These are phyloP conservation scores for Naja naja DNA, from an alignment of 2,113 vertebrate genomes.

Conservation along the genomic window DNA sequence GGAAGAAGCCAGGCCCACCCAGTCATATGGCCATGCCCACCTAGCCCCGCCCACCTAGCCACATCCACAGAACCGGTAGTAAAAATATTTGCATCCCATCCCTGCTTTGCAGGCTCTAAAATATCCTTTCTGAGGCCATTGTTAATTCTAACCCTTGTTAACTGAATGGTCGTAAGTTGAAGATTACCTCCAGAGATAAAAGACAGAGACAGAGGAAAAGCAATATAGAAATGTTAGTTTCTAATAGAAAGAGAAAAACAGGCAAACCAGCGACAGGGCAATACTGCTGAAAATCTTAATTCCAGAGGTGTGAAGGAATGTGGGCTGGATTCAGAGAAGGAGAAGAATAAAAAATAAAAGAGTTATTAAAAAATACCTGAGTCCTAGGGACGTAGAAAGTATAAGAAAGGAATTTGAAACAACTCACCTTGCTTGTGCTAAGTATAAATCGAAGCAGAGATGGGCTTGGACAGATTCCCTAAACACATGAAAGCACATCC, in stretches of 20 bases:
- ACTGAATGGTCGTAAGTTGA: not conserved
- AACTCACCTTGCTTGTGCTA: not conserved
- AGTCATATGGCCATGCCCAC: too few species aligned
- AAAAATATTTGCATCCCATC: too few species aligned
- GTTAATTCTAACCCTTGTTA: not conserved
- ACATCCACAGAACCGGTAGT: too few species aligned
- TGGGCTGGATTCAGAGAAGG: not conserved
- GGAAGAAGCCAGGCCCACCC: too few species aligned
- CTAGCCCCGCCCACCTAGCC: too few species aligned
- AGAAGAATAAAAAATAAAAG: not conserved
- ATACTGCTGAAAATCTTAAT: not conserved
- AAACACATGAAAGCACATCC: not conserved
- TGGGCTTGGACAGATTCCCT: not conserved
- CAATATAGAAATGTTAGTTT: not conserved
- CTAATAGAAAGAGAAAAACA: not conserved
- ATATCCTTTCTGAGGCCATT: not conserved
- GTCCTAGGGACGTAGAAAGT: not conserved
- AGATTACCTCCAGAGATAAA: not conserved
- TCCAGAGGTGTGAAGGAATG: not conserved
- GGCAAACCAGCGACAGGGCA: not conserved
- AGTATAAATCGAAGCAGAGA: not conserved
- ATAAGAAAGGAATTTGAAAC: not conserved
- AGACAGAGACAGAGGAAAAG: not conserved
- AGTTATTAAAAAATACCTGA: not conserved
- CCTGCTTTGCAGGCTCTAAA: not conserved